Evolutionary conservation across 2,888 invertebrate genomes (phyloP).

Genomic region (Drosophila fungiperda): DNA sequence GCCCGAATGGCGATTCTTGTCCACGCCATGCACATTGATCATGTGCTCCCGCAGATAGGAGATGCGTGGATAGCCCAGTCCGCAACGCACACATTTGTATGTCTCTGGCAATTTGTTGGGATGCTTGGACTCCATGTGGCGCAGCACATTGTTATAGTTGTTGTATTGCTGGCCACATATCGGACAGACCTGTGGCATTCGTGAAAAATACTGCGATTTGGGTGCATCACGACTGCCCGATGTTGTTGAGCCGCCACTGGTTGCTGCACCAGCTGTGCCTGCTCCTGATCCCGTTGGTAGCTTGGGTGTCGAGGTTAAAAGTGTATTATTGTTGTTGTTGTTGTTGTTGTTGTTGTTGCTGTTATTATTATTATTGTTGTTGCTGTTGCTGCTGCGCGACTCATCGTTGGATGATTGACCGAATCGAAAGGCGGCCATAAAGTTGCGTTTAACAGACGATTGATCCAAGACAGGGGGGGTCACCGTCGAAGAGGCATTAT

Average conservation of each 20-base stretch:
- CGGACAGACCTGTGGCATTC: slow-evolving; percentile 84
- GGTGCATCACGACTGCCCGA: slow-evolving; percentile 60
- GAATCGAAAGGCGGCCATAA: slow-evolving; percentile 61
- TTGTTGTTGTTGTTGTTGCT: slow-evolving; percentile 39
- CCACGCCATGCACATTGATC: slow-evolving; percentile 83
- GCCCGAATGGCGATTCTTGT: slow-evolving; percentile 82
- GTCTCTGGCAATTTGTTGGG: slow-evolving; percentile 85
- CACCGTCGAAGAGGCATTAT: slow-evolving; percentile 52
- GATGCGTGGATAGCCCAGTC: slow-evolving; percentile 84
- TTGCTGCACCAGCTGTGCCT: background rate
- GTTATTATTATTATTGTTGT: slow-evolving; percentile 27
- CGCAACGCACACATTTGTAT: slow-evolving; percentile 84
- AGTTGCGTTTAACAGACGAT: slow-evolving; percentile 68
- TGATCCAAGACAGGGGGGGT: slow-evolving; percentile 59
- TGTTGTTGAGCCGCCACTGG: slow-evolving; percentile 26
- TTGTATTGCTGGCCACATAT: slow-evolving; percentile 85
- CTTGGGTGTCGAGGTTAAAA: slow-evolving; percentile 62
- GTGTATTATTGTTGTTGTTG: slow-evolving; percentile 22
- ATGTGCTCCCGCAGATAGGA: slow-evolving; percentile 85
- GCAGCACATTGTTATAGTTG: slow-evolving; percentile 85
- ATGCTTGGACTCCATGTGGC: slow-evolving; percentile 85
- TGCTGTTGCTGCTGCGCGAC: slow-evolving; percentile 66
- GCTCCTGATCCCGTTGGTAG: background rate
- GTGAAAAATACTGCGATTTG: slow-evolving; percentile 83
- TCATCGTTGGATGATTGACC: slow-evolving; percentile 77